Conservation (phyloP, 2,888 invertebrate genomes). For the Cheilosia pagana region DNA sequence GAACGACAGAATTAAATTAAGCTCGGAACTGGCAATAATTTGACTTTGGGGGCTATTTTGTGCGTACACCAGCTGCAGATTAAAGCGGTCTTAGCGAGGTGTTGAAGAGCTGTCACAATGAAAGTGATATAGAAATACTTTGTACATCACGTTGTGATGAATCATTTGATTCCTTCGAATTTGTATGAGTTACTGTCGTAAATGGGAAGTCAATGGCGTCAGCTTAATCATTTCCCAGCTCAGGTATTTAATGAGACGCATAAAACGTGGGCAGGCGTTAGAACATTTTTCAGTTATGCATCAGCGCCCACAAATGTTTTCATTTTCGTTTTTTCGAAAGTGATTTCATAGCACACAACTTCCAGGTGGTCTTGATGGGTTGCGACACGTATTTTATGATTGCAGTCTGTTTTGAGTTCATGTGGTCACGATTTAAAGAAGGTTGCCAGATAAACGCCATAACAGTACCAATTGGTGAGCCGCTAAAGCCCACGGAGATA, state of each 20-base stretch:
- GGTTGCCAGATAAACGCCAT: neutral
- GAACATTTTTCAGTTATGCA: neutral
- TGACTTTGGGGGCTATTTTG: neutral
- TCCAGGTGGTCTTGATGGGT: neutral
- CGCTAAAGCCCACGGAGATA: no score
- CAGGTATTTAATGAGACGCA: neutral
- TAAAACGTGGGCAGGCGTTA: constrained; percentile 1
- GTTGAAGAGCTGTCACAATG: neutral
- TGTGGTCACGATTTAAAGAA: neutral
- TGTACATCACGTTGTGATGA: no score
- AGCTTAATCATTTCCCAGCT: neutral
- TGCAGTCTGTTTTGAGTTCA: neutral
- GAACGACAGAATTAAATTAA: neutral
- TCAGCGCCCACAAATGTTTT: neutral
- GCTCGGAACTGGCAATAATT: neutral
- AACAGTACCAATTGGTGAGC: neutral
- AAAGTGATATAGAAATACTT: neutral
- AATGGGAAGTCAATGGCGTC: neutral
- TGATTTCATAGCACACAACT: neutral
- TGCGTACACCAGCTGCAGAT: neutral
- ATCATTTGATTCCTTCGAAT: neutral
- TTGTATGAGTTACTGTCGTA: neutral
- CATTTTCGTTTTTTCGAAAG: neutral
- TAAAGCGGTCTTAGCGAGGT: neutral
- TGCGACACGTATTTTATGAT: neutral